Base-by-base conservation (phyloP, 2,888 invertebrate species). In the Caenorhabditis wallacei region DNA sequence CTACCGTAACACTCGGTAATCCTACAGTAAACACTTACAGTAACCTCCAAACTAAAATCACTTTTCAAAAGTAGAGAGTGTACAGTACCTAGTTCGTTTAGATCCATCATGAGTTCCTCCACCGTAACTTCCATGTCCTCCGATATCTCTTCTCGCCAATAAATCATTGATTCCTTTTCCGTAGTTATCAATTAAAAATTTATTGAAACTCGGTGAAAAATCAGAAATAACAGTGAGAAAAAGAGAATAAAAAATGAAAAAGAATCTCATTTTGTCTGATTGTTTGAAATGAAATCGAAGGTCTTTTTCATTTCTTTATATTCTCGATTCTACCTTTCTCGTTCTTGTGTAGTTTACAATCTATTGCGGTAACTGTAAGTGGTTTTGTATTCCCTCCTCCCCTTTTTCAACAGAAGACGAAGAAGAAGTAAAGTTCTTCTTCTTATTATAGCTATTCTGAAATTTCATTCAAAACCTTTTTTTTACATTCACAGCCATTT, bases 71-170 rank as follows among this genome's bases (percentile, higher is more conserved):
- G n/a, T n/a, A n/a, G n/a, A n/a, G n/a, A n/a, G n/a, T n/a, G n/a
- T n/a, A n/a, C 4, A 30, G 8, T 30, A 81, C 85, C 70, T 68
- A 2, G 86, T 71, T 40, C 84, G 40, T 7, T 40, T 51, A 18
- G 63, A 72, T 22, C 82, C 84, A 35, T 72, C 70, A 63, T 86
- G 86, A 11, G 54, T 72, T 8, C 86, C 86, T 40, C 86, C 86
- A 26, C 86, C 86, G 69, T 84, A 86, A 72, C 83, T 83, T 51
- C 86, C 86, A 7, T 46, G 66, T 2, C 51, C 57, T 43, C 86
- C 86, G 18, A 86, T 51, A 75, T 86, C 85, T 66, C 82, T 69
- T 51, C 85, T 43, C 2, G 85, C 85, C 43, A 86, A 54, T 51
- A 66, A 59, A 54, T 84, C 84, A 22, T 82, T 79, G 18, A 86